phyloP scores from a whole-genome alignment of 2,113 vertebrate genomes.

The Pseudonaja textilis region DNA sequence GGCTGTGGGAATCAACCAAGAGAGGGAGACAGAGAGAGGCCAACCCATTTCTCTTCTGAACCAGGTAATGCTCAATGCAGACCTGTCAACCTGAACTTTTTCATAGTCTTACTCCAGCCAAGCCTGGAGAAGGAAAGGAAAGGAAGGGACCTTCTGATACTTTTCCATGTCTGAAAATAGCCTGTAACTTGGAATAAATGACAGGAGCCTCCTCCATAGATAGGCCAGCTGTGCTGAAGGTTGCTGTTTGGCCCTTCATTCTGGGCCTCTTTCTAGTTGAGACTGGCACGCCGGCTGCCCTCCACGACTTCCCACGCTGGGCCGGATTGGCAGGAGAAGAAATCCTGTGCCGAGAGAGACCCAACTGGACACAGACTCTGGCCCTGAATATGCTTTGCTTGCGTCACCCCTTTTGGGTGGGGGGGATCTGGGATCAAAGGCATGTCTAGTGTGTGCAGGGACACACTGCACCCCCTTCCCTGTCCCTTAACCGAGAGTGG shows the following conservation, averaged over 20 bases:
- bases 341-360: background rate
- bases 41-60: background rate
- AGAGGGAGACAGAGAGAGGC: background rate
- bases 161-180: background rate
- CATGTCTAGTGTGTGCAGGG: no score
- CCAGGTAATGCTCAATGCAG: background rate
- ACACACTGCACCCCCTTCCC: no score
- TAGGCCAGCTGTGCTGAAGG: background rate
- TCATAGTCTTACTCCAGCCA: background rate
- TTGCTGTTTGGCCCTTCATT: background rate
- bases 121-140: background rate
- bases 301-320: background rate
- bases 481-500: background rate
- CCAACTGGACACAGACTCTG: background rate
- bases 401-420: fast-evolving
- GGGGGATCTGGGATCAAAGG: background rate
- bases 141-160: background rate
- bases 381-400: background rate
- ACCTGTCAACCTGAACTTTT: background rate
- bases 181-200: background rate
- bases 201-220: background rate
- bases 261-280: background rate
- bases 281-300: background rate
- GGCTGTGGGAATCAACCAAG: background rate
- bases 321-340: background rate